Evolutionary conservation across 2,113 vertebrate species (phyloP), one percentile per base, ranked within the genome.

Genomic region (Pungitius pungitius): DNA sequence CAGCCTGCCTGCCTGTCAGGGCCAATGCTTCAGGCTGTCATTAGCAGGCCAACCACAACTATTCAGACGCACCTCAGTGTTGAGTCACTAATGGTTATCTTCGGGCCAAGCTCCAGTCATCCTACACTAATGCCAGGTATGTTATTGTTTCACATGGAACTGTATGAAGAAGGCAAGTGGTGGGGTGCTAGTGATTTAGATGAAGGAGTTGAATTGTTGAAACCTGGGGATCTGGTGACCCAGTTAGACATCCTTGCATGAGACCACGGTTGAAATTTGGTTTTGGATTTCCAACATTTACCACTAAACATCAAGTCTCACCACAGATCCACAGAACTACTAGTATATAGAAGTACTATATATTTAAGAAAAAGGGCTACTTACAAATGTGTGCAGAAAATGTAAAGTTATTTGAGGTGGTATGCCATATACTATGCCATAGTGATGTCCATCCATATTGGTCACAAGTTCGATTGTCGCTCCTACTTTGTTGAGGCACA

Each of bases 1-100:
- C 73, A 81, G 71, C 58, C 75, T 77, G 74, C 66, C 63, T 70
- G 74, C 72, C 75, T 68, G 66, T 84, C 69, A 61, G 58, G 62
- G 54, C 76, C 67, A 80, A 68, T 72, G 66, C 67, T 75, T 73
- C 52, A 72, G 47, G 35, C 52, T 82, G 79, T 51, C 72, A 75
- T 87, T 78, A 51, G 60, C 74, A 54, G 60, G 49, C 75, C 24
- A 18, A 71, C 78, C 56, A 70, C 39, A 75, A 55, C 55, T 68
- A 66, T 66, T 59, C 49, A 66, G 54, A 75, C 35, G 45, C 56
- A 56, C 45, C 40, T 57, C 52, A 52, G 26, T 74, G 68, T 81
- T 83, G 45, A 54, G 49, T 17, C 26, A 4, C 69, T 80, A 77
- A 80, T 55, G 69, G 42, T 64, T 20, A 65, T 77, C 52, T 42